phyloP scores from a whole-genome alignment of 37 sponge, comb jelly and placozoan species.

The Oopsacas minuta region DNA sequence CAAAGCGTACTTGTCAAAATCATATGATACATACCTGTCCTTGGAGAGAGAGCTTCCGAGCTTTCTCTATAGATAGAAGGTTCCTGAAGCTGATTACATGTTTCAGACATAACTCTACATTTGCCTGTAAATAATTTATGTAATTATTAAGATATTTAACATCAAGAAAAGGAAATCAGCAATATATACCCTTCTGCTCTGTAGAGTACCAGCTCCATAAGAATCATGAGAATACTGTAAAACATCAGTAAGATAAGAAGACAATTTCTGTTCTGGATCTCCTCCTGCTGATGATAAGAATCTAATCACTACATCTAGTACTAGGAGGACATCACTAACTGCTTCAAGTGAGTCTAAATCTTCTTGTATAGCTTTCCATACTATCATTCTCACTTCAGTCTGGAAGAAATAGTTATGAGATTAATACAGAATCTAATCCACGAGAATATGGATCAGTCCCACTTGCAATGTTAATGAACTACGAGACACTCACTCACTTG shows the following conservation, averaged over 20 bases:
- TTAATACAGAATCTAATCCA: neutral
- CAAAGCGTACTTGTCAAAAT: too few species aligned
- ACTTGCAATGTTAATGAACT: too few species aligned
- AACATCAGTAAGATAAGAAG: neutral
- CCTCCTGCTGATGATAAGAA: constrained; percentile 17
- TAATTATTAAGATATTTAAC: neutral
- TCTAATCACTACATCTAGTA: constrained; percentile 2
- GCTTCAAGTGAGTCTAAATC: neutral
- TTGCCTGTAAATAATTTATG: neutral
- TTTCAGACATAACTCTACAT: neutral
- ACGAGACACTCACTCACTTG: too few species aligned
- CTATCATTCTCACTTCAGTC: neutral
- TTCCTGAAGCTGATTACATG: neutral
- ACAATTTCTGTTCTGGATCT: neutral
- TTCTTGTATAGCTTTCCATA: neutral
- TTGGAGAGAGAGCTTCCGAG: neutral
- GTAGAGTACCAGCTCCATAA: neutral
- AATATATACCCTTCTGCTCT: neutral
- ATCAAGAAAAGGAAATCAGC: neutral
- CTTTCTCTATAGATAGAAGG: too few species aligned
- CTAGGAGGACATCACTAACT: neutral
- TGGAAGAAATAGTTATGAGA: neutral
- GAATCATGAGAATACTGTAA: neutral
- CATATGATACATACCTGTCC: neutral
- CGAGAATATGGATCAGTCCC: too few species aligned